Conservation (phyloP, 2,113 vertebrate genomes). For the Enhydra lutris region DNA sequence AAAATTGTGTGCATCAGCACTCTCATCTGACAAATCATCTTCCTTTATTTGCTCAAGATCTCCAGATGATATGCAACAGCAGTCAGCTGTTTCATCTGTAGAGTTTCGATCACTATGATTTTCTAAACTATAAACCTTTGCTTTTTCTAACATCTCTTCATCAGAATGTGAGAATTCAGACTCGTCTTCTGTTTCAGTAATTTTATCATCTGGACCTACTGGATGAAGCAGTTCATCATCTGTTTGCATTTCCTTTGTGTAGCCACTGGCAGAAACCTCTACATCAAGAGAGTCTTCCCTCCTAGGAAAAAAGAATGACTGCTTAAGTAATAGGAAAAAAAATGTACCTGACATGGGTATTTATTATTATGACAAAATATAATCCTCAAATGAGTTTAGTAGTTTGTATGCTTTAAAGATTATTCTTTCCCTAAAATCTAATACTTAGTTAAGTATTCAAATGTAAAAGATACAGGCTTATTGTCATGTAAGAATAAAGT, state of each 20-base stretch:
- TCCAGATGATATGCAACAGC: not conserved
- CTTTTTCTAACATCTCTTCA: conserved; percentile 64
- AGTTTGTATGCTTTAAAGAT: not conserved
- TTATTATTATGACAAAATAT: not conserved
- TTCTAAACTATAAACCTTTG: not conserved
- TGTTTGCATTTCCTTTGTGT: conserved; percentile 90
- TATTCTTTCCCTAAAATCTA: not conserved
- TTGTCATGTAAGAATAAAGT: not conserved
- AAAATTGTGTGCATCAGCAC: conserved; percentile 44
- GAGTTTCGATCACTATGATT: not conserved
- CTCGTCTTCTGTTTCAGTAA: conserved; percentile 58
- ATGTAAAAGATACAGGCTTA: not conserved
- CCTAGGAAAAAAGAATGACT: conserved; percentile 75
- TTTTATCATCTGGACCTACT: conserved; percentile 79
- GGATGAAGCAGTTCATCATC: conserved; percentile 87
- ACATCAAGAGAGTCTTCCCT: conserved; percentile 89
- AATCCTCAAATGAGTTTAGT: not conserved
- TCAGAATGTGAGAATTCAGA: conserved; percentile 14
- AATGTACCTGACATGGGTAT: not conserved
- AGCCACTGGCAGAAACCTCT: conserved; percentile 94
- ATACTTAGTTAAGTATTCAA: not conserved
- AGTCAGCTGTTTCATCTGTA: conserved; percentile 20
- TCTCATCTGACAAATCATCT: conserved; percentile 23
- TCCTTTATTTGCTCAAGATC: not conserved
- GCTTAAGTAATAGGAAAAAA: not conserved